Evolutionary conservation across 2,113 vertebrate genomes (phyloP).

Genomic region (Parotia lawesii): DNA sequence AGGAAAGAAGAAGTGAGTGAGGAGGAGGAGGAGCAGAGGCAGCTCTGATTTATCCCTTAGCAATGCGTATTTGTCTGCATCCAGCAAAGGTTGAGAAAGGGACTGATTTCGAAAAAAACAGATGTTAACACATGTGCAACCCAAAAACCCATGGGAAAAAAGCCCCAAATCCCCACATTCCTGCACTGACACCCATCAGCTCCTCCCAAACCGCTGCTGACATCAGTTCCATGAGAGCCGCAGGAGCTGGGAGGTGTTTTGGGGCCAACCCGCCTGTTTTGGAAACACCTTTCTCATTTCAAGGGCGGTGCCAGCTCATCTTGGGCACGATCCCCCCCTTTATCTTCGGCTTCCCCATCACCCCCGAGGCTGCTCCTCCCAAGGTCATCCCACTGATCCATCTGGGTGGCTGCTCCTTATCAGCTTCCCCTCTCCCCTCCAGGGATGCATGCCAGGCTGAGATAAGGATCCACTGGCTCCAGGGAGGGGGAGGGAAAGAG

Average conservation of each 20-base stretch:
- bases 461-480: not conserved
- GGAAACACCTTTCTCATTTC: not conserved
- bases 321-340: not conserved
- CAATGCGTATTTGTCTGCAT: accelerated
- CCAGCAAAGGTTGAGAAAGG: not conserved
- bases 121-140: not conserved
- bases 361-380: not conserved
- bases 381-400: not conserved
- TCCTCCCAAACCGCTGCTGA: not conserved
- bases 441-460: not conserved
- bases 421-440: not conserved
- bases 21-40: not conserved
- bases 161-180: not conserved
- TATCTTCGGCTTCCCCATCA: not conserved
- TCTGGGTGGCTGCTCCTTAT: not conserved
- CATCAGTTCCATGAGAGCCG: accelerated
- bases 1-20: not conserved
- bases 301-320: not conserved
- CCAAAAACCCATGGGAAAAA: not conserved
- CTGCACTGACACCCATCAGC: not conserved
- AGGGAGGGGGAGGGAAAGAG: not conserved
- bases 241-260: not conserved
- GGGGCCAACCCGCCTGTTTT: not conserved
- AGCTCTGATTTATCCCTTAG: not conserved
- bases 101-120: not conserved